These are phyloP conservation scores for Willisornis vidua DNA, from an alignment of 2,113 vertebrate species.

Conservation along the genomic window DNA sequence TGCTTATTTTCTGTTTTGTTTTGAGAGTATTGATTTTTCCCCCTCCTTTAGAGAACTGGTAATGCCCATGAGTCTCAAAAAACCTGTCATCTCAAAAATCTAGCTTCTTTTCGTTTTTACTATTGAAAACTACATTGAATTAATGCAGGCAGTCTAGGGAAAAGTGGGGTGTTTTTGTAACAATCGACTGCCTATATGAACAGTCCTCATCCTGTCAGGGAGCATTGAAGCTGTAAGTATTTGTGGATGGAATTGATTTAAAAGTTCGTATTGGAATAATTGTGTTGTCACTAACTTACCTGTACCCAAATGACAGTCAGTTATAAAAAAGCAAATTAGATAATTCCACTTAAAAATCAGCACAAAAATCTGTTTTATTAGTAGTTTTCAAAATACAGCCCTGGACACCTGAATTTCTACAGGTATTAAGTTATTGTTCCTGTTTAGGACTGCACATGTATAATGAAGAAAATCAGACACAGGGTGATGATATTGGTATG, in stretches of 20 bases:
- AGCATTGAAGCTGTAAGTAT: neutral
- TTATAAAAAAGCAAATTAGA: neutral
- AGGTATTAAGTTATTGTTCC: neutral
- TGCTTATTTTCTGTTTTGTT: neutral
- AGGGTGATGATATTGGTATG: neutral
- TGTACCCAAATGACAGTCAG: neutral
- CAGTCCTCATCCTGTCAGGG: neutral
- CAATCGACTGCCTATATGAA: neutral
- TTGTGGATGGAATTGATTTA: neutral
- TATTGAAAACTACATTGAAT: conserved; percentile 6
- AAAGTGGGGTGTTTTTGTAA: neutral
- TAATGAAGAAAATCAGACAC: neutral
- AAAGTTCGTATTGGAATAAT: neutral
- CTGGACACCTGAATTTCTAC: neutral
- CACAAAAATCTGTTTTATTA: neutral
- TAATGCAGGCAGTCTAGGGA: neutral
- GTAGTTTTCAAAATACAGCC: neutral
- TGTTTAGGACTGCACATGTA: neutral
- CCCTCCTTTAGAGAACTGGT: neutral
- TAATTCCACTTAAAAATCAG: neutral
- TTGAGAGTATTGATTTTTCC: neutral
- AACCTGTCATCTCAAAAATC: neutral
- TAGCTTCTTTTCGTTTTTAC: conserved; percentile 1
- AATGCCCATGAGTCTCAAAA: neutral
- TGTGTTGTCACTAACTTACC: neutral